Conservation (phyloP, 1,140 invertebrate genomes). For the Conus ventricosus region DNA sequence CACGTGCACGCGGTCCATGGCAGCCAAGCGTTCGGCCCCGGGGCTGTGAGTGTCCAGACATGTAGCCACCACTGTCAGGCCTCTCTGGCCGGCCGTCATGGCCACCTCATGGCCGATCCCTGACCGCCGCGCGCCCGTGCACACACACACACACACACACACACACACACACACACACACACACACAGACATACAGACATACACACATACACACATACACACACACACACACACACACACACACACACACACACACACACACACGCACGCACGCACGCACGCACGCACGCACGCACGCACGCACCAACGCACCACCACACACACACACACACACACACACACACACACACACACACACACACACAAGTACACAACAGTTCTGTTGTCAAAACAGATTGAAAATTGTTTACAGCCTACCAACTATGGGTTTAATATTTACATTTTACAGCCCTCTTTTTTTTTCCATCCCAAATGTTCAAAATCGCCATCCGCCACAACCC, state of each 20-base stretch:
- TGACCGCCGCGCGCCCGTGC: background rate
- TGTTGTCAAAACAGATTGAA: too few species aligned
- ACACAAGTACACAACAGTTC: background rate
- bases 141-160: background rate
- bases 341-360: background rate
- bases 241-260: slow-evolving; percentile 1
- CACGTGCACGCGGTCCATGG: slow-evolving; percentile 25
- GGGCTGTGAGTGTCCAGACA: slow-evolving; percentile 29
- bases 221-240: slow-evolving; percentile 2
- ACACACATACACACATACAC: background rate
- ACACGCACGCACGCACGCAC: background rate
- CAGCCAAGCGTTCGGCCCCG: slow-evolving; percentile 29
- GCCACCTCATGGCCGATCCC: slow-evolving; percentile 37
- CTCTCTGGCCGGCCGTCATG: background rate
- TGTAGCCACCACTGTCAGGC: slow-evolving; percentile 38
- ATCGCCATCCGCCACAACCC: too few species aligned
- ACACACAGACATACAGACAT: background rate
- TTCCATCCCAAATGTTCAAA: too few species aligned
- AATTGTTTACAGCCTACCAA: too few species aligned
- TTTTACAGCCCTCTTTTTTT: too few species aligned
- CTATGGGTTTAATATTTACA: too few species aligned
- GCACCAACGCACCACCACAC: background rate
- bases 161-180: background rate
- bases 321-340: slow-evolving; percentile 1
- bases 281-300: background rate